Evolutionary conservation across 2,888 invertebrate species (phyloP), one percentile per base, ranked within the genome.

Genomic region (Melanostoma mellinum): DNA sequence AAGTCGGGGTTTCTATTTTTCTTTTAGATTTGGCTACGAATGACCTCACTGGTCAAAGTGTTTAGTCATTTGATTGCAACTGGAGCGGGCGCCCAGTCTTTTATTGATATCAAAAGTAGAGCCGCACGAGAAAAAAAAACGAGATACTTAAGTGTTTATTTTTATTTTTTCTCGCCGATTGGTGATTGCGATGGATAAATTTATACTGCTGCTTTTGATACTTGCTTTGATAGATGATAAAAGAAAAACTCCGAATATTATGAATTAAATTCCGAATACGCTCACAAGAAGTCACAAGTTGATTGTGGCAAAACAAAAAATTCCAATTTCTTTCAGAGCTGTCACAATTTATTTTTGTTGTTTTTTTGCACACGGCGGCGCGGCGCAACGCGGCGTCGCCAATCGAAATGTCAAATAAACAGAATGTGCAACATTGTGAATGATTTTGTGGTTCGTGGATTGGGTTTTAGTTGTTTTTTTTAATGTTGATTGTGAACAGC

Each of bases 41-140:
- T 82, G 82, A 82, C 73, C 78, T 82, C 82, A 82, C 73, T 74
- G 78, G 40, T n/a, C 63, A 63, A 61, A 73, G 60, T 72, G 46
- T 53, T 69, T 73, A 61, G 63, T 82, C 82, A 82, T 69, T 78
- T 73, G 78, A 82, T 77, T 78, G 58, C 52, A 82, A 78, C 33
- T 77, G 38, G 55, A 73, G 72, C 77, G 44, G 38, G 58, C 67
- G 61, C 72, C 65, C 63, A 42, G 55, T 56, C 65, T 81, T 72
- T 67, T 77, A 73, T 77, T 77, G 77, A 73, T 77, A 69, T 52
- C 63, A 68, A 77, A 20, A 77, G 77, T 81, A 72, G 68, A 36
- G 61, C 38, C 9, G 68, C 72, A 55, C 65, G 32, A 20, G 40
- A 60, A 76, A 40, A 63, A 63, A 9, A 20, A 38, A 35, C 20